Base-by-base conservation (phyloP, 2,113 vertebrate genomes). In the Prolemur simus region DNA sequence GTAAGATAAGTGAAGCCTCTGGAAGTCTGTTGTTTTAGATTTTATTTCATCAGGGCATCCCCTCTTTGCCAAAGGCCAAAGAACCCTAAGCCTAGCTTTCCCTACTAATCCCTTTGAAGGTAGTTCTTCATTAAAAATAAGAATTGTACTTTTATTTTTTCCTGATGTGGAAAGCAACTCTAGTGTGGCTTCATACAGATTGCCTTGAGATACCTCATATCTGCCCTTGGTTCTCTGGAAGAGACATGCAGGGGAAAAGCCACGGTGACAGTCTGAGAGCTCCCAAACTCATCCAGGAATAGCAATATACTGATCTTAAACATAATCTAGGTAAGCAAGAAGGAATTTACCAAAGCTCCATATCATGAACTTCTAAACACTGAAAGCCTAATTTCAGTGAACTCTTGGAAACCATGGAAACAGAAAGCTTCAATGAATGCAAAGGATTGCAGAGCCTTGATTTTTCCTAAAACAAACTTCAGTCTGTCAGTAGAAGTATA, bases 391-490 rank as follows among this genome's bases (percentile, higher is more conserved):
- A 97, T 98, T 98, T 97, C 97, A 92, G 93, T 86, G 97, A 98
- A 97, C 97, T 96, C 92, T 96, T 91, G 84, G 98, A 98, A 98
- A 98, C 98, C 98, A 98, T 98, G 94, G 98, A 97, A 98, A 98
- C 98, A 39, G 95, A 97, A 92, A 97, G 94, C 74, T 96, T 60
- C 86, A 78, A 97, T 94, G 98, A 98, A 98, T 42, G 73, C 63
- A 97, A 96, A 97, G 97, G 94, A 97, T 3, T 93, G 96, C 64
- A 95, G 66, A 98, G 91, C 49, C 84, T 97, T 89, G 95, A 95
- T 93, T 97, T 97, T 89, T 90, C 88, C 96, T 97, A 98, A 98
- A 98, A 98, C 97, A 98, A 97, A 98, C 97, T 95, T 73, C 37
- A 8, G 18, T 63, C 81, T 95, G 80, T 94, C 95, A 92, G 96